These are phyloP conservation scores for Cranoglanis bouderius DNA, from an alignment of 2,113 vertebrate species.

Conservation along the genomic window DNA sequence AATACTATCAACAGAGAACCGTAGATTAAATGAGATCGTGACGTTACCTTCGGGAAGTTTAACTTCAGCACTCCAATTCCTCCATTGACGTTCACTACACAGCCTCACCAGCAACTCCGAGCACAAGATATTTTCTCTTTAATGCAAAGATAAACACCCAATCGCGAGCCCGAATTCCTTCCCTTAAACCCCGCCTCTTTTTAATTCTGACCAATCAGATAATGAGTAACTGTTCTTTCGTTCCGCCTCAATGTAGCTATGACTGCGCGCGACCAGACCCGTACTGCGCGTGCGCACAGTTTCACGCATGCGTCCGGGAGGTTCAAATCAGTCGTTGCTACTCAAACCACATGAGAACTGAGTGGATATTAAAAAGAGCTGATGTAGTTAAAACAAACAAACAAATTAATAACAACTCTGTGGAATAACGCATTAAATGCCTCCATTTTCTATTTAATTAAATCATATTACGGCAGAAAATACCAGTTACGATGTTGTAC, in stretches of 20 bases:
- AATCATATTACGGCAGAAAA: neutral
- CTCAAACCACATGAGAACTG: neutral
- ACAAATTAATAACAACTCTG: neutral
- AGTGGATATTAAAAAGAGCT: neutral
- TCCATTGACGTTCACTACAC: neutral
- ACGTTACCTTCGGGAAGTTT: neutral
- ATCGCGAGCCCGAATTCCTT: neutral
- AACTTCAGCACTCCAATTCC: neutral
- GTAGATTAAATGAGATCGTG: neutral
- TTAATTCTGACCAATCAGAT: neutral
- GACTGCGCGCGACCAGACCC: neutral
- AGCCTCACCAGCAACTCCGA: neutral
- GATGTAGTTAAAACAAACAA: neutral
- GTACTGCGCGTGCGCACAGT: conserved; percentile 2
- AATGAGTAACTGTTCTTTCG: no score
- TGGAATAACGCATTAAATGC: neutral
- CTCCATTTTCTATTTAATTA: neutral
- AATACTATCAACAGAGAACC: neutral
- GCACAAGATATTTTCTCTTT: neutral
- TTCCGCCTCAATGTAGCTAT: neutral
- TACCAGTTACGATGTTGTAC: neutral
- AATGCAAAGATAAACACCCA: neutral
- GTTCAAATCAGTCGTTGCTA: neutral
- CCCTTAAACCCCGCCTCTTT: neutral
- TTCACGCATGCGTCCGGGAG: neutral